phyloP scores from a whole-genome alignment of 2,113 vertebrate genomes.

The Todiramphus chloris region DNA sequence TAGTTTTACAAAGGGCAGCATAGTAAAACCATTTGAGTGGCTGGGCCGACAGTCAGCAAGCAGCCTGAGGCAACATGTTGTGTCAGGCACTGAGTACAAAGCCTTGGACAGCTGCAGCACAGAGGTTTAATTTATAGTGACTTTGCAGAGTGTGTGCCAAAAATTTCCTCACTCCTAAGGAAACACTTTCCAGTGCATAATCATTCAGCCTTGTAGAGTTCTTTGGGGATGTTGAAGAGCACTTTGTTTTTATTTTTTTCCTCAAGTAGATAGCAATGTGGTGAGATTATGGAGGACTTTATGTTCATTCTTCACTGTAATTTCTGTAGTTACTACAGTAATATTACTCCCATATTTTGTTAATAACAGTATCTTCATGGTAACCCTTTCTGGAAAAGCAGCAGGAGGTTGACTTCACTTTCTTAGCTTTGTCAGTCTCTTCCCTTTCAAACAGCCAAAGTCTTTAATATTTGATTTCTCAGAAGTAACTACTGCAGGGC shows the following conservation, averaged over 20 bases:
- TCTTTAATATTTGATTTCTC: neutral
- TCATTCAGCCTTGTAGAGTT: neutral
- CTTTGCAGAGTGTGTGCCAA: neutral
- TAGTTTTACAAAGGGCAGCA: neutral
- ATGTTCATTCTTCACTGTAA: neutral
- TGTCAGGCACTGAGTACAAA: conserved; percentile 17
- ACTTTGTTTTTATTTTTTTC: neutral
- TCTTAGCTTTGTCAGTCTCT: neutral
- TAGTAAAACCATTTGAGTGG: neutral
- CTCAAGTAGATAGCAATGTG: neutral
- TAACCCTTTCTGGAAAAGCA: neutral
- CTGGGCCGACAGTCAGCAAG: conserved; percentile 1
- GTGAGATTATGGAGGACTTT: neutral
- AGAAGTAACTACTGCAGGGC: neutral
- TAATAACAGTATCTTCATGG: neutral
- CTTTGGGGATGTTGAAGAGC: neutral
- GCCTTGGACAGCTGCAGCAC: conserved; percentile 44
- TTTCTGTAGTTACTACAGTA: neutral
- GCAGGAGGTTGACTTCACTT: neutral
- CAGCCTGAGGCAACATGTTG: neutral
- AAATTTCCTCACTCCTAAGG: conserved; percentile 9
- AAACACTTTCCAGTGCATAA: conserved; percentile 14
- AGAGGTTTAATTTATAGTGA: conserved; percentile 44
- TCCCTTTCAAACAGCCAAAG: neutral
- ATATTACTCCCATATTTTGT: neutral